Evolutionary conservation across 2,113 vertebrate genomes (phyloP).

Genomic region (Australoheros scitulus): DNA sequence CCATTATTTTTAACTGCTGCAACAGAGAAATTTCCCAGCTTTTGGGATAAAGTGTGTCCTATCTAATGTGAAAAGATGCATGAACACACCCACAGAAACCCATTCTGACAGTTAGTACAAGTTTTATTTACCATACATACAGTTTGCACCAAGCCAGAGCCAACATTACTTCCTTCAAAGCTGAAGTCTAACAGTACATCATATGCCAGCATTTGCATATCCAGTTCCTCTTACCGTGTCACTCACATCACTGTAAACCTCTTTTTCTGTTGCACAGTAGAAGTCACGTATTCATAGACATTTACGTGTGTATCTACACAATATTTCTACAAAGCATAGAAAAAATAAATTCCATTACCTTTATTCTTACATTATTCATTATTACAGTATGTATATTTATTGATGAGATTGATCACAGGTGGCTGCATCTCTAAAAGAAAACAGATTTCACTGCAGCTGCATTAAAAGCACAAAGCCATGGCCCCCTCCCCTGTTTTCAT

Average conservation of each 20-base stretch:
- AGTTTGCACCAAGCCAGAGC: constrained; percentile 43
- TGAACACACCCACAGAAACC: not conserved
- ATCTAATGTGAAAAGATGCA: not conserved
- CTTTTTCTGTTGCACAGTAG: constrained; percentile 49
- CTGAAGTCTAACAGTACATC: constrained; percentile 17
- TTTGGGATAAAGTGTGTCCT: not conserved
- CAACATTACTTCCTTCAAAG: constrained; percentile 30
- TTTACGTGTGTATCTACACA: constrained; percentile 68
- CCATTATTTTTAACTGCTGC: not conserved
- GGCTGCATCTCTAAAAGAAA: constrained; percentile 27
- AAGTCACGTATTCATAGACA: constrained; percentile 64
- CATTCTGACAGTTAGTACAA: constrained; percentile 42
- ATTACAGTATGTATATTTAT: constrained; percentile 58
- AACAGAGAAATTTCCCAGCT: not conserved
- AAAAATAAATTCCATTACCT: constrained; percentile 72
- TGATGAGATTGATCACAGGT: constrained; percentile 30
- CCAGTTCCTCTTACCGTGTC: not conserved
- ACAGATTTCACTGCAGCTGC: not conserved
- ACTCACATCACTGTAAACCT: constrained; percentile 34
- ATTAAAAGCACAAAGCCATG: not conserved
- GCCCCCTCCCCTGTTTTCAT: not conserved
- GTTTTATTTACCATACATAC: constrained; percentile 69
- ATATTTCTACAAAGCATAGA: constrained; percentile 71
- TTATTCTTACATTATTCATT: constrained; percentile 53
- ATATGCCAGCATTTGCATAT: constrained; percentile 42